Base-by-base conservation (phyloP, 2,113 vertebrate genomes). In the Bungarus multicinctus region DNA sequence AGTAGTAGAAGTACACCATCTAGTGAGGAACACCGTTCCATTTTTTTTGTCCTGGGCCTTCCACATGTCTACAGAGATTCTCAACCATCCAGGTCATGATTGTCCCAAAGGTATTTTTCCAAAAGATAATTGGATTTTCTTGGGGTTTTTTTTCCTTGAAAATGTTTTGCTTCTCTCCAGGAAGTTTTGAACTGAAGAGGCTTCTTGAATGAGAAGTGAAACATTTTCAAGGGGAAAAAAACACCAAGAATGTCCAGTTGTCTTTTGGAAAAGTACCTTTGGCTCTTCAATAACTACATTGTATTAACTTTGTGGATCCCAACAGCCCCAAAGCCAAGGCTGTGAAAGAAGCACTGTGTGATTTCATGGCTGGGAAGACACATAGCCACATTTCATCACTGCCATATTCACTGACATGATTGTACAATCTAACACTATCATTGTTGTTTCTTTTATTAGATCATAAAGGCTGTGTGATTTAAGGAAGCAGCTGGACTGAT, bases 401-500 rank as follows among this genome's bases (percentile, higher is more conserved):
- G 52, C 52, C 20, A 9, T 47, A 57, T 23, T 39, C 53, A 57
- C 11, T 57, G 47, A 23, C 30, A 88, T 20, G 27, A 23, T n/a
- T 52, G 50, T 69, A 27, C 27, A 27, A 43, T 92, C n/a, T 16
- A 34, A 69, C 7, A 45, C 34, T 8, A 20, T 16, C 20, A 2
- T 43, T 69, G 45, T 43, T 52, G 30, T 6, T 20, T 27, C 12
- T 11, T 53, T 52, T 53, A 53, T 87, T 53, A 88, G 16, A 25
- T 20, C 18, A 0, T 45, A n/a, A 23, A 85, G 43, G 85, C 30
- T 89, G 60, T 74, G 88, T 95, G 95, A 27, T 88, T 89, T 95
- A 97, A 96, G 93, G 92, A 97, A 94, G 91, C 90, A 10, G 92
- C 96, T 95, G 87, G 91, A 89, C 95, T 95, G 92, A 95, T 96